Conservation (phyloP, 2,113 vertebrate species). For the Phocoena sinus region DNA sequence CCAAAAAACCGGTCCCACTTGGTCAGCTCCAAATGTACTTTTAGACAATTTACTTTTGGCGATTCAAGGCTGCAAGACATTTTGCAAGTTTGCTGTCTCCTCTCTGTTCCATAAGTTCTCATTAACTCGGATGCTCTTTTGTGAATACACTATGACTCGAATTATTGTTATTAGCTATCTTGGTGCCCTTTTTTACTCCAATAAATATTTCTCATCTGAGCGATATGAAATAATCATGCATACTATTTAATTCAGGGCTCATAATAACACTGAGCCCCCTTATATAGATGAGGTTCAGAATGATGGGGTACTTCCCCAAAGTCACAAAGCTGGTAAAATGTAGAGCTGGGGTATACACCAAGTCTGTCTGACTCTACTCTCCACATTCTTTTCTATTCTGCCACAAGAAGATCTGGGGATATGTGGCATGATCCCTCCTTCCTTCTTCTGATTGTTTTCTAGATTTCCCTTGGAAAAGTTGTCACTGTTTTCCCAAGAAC, state of each 20-base stretch:
- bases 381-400: background rate
- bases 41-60: background rate
- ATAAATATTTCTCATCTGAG: background rate
- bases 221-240: background rate
- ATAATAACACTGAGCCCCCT: background rate
- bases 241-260: background rate
- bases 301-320: background rate
- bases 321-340: background rate
- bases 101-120: background rate
- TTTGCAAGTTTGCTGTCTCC: background rate
- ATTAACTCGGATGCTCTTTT: background rate
- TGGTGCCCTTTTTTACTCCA: background rate
- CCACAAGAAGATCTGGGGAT: background rate
- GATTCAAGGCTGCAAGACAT: background rate
- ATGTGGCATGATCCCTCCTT: background rate
- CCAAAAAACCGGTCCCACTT: background rate
- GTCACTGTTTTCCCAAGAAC: background rate
- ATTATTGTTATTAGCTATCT: background rate
- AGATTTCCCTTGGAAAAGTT: background rate
- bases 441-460: background rate
- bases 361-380: background rate
- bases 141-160: background rate
- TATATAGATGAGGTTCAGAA: background rate
- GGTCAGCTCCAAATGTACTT: background rate
- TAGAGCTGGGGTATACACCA: background rate